Evolutionary conservation across 2,113 vertebrate genomes (phyloP), one percentile per base, ranked within the genome.

Genomic region (Drymodes brunneopygia): DNA sequence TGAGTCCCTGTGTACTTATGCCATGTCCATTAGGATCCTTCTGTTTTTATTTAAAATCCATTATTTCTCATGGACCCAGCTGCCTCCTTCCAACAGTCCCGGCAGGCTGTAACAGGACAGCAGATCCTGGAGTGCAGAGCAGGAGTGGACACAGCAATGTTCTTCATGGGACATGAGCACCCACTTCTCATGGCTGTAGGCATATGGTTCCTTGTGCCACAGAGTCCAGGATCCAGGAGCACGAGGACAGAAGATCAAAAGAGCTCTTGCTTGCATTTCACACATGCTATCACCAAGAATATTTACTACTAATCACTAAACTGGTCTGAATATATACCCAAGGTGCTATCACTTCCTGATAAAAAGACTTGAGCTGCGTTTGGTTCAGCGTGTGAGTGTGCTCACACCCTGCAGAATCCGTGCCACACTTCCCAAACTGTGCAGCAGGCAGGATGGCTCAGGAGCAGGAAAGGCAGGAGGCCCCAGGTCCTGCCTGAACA

Each of bases 201-300:
- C 19, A 25, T 25, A n/a, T 51, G 15, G 3, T 24, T 92, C 71
- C 23, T 80, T 0, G 0, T 75, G 78, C 79, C 45, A 3, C 2
- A 1, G 21, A 60, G 56, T 62, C 64, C 58, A 77, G 61, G 61
- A 90, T 75, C 65, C 66, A n/a, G 67, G n/a, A 70, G 16, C 47
- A 17, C 0, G 0, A 58, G 42, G n/a, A 35, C 3, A 28, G 78
- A 50, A 56, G 53, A 90, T 80, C 38, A 82, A 24, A 83, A 61
- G 62, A 85, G 29, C 58, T 85, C 60, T 54, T 61, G 58, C 62
- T 54, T 88, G 66, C 53, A 61, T 64, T 94, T 94, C 88, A 78
- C n/a, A 4, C 13, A 0, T 81, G 36, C 60, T 81, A 22, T 81
- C 58, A 65, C 50, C 0, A 2, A 57, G 36, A 48, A 20, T 53